Percentiles rank a stretch among this genome's conserved stretches.
Evolutionary conservation across 2,113 vertebrate genomes (phyloP).

Genomic region (Oryzias woworae): DNA sequence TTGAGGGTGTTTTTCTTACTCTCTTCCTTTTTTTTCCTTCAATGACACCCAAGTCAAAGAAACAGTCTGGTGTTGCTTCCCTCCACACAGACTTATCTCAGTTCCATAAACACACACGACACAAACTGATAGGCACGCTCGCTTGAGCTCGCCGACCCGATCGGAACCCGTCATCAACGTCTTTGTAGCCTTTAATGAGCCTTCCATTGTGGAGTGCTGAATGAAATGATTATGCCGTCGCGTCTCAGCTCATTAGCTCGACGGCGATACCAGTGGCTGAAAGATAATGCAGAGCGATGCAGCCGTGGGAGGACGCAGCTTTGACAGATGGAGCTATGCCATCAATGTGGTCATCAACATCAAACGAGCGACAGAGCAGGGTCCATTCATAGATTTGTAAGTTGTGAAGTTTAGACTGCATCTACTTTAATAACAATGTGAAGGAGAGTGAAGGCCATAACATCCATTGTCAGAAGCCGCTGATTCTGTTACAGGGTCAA

Average conservation of each 20-base stretch:
- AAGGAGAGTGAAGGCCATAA: no score
- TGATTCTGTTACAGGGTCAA: no score
- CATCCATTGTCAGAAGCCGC: no score
- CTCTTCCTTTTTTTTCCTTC: not conserved
- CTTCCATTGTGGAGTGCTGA: conserved; percentile 46
- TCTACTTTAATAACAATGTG: no score
- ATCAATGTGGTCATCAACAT: conserved; percentile 49
- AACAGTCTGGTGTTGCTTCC: conserved; percentile 28
- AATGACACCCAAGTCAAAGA: conserved; percentile 34
- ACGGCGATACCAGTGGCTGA: conserved; percentile 60
- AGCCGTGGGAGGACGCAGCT: conserved; percentile 51
- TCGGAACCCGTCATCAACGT: conserved; percentile 54
- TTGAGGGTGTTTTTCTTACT: conserved; percentile 9
- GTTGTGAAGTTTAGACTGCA: no score
- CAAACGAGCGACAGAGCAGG: not conserved
- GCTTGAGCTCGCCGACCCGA: conserved; percentile 29
- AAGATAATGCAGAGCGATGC: conserved; percentile 54
- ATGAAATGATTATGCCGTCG: conserved; percentile 62
- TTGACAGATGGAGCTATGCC: conserved; percentile 33
- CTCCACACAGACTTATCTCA: conserved; percentile 35
- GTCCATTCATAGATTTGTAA: no score
- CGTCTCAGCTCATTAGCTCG: conserved; percentile 64
- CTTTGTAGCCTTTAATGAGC: conserved; percentile 58
- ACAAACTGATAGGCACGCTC: conserved; percentile 13
- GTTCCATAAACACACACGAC: conserved; percentile 10